A percentile compares a stretch with the other conserved stretches of the same genome.
Evolutionary conservation across 2,888 invertebrate genomes (phyloP).

Genomic region (Philhelius pedissequus): DNA sequence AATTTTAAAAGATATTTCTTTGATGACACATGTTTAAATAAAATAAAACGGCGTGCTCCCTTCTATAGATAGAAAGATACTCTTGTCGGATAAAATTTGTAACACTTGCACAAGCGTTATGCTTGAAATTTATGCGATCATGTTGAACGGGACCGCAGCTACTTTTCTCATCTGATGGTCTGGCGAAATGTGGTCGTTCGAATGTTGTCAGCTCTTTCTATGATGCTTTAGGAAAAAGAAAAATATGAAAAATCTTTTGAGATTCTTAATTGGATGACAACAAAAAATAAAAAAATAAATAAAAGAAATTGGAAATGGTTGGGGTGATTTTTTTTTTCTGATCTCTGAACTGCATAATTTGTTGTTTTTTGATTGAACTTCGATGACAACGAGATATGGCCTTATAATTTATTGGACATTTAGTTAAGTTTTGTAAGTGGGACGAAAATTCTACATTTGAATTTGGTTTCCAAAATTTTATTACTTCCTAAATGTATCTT

Average conservation of each 20-base stretch:
- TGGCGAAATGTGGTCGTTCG: neutral
- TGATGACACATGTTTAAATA: slow-evolving; percentile 54
- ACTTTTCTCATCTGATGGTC: neutral
- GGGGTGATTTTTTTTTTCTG: slow-evolving; percentile 48
- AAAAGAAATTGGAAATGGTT: slow-evolving; percentile 14
- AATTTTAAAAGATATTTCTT: slow-evolving; percentile 49
- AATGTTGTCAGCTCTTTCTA: neutral
- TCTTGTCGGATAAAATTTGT: slow-evolving; percentile 38
- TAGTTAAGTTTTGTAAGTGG: neutral
- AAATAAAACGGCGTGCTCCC: slow-evolving; percentile 9
- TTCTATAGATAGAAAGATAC: slow-evolving; percentile 28
- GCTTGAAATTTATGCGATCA: slow-evolving; percentile 52
- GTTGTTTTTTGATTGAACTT: slow-evolving; percentile 12
- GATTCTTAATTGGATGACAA: slow-evolving; percentile 55
- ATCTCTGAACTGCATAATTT: slow-evolving; percentile 51
- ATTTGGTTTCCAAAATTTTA: neutral
- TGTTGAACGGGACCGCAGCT: neutral
- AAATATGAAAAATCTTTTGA: slow-evolving; percentile 23
- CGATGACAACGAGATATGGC: neutral
- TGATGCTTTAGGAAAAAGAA: slow-evolving; percentile 37
- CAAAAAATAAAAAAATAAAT: neutral
- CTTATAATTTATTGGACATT: neutral
- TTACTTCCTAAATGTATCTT: too few relatives aligned
- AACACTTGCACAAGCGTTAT: slow-evolving; percentile 53
- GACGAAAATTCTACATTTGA: neutral